Evolutionary conservation across 2,113 vertebrate species (phyloP), one percentile per base, ranked within the genome.

Genomic region (Scortum barcoo): DNA sequence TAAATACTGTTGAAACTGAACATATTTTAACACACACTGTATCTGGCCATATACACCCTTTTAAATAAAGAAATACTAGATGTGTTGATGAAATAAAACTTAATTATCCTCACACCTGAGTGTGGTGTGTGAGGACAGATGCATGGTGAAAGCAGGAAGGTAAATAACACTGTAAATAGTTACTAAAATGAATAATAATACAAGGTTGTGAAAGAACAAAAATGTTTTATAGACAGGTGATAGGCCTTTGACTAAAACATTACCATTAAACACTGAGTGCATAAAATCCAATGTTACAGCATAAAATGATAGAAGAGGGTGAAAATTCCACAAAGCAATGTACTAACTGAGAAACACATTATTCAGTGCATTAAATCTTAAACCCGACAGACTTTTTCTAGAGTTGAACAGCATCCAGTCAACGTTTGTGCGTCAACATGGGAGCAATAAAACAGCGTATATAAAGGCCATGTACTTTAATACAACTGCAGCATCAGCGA

Each of bases 401-500:
- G 80, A 88, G 83, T 78, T 44, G 30, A 71, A 28, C 58, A 54
- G 50, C 24, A 69, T 76, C 84, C 82, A 83, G 83, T 65, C 36
- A 20, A 77, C 68, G 63, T 62, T 50, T 88, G 62, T 54, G 68
- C 77, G 75, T 74, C 78, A 28, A 67, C 58, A 79, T 63, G 51
- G 19, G 19, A 76, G 33, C 24, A 44, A 48, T 68, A 26, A 13
- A 38, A 38, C 33, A 8, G 6, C 1, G 3, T n/a, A 24, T 75
- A 76, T 50, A 78, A 88, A 81, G 22, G 69, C 65, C 58, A 22
- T 12, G 72, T 24, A 40, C 71, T 82, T 70, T 83, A 53, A 80
- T 89, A 85, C 84, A 83, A 83, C 57, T 60, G 82, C 84, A 80
- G 87, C 86, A 79, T 89, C 89, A 85, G 89, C 91, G 86, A 69